Conservation (phyloP, 2,797 vertebrate species). For the Dendrocincla fuliginosa region DNA sequence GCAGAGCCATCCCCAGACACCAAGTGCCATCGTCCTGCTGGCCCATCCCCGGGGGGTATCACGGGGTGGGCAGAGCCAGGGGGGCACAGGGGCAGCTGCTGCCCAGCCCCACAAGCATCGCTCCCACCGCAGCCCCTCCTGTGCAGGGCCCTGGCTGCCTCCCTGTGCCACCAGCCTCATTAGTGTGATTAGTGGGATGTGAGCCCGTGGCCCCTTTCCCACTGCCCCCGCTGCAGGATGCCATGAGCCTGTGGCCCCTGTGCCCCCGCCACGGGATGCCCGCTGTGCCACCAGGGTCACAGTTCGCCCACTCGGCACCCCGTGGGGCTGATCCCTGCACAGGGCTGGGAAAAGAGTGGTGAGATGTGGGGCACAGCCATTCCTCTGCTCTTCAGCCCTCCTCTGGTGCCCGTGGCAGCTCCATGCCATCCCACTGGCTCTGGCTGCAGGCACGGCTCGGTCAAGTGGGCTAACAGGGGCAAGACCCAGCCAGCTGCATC, state of each 20-base stretch:
- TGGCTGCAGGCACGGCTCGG: neutral
- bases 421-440: fast-evolving
- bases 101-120: neutral
- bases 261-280: neutral
- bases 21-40: neutral
- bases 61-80: fast-evolving
- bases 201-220: neutral
- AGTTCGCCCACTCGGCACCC: fast-evolving
- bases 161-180: neutral
- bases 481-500: neutral
- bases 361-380: neutral
- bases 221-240: neutral
- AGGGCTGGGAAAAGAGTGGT: neutral
- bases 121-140: neutral
- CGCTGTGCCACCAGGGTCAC: neutral
- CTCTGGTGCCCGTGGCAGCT: fast-evolving
- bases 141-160: fast-evolving
- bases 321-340: neutral
- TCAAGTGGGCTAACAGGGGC: fast-evolving
- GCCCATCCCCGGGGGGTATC: fast-evolving
- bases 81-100: neutral
- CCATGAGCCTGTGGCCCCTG: neutral
- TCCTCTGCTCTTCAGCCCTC: neutral
- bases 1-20: neutral
- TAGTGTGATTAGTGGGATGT: neutral